Evolutionary conservation across 2,113 vertebrate species (phyloP).

Genomic region (Cyphomyrus plagiostoma): DNA sequence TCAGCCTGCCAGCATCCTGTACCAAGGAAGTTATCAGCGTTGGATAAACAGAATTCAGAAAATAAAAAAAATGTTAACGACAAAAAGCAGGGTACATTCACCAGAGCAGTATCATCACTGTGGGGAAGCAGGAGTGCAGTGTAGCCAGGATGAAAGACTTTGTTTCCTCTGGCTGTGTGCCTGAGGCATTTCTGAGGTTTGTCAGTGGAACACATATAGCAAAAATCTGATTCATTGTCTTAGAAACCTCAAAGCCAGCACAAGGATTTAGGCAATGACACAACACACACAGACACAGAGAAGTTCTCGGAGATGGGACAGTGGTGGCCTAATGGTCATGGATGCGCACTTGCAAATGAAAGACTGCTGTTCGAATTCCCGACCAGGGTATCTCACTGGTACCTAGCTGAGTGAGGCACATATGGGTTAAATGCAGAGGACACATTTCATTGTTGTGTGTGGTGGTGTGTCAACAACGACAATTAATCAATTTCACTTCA

Average conservation of each 20-base stretch:
- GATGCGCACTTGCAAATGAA: not conserved
- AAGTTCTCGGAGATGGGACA: not conserved
- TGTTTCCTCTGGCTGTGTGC: not conserved
- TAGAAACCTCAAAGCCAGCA: not conserved
- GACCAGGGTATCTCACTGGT: not conserved
- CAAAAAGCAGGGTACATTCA: not conserved
- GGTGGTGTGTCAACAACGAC: not conserved
- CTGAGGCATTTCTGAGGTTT: not conserved
- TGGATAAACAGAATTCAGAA: not conserved
- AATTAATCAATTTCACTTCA: not conserved
- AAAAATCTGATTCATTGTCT: not conserved
- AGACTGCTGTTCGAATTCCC: not conserved
- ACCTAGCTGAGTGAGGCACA: not conserved
- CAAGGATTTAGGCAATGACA: not conserved
- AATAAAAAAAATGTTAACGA: not conserved
- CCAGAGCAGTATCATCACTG: not conserved
- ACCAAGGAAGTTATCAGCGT: not conserved
- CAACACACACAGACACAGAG: not conserved
- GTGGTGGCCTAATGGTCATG: not conserved
- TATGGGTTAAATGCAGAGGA: not conserved
- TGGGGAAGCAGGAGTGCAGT: not conserved
- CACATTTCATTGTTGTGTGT: not conserved
- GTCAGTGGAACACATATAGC: not conserved
- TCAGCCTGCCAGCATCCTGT: not conserved
- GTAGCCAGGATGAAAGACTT: not conserved